phyloP scores from a whole-genome alignment of 2,888 invertebrate genomes.

The Phlogophora meticulosa region DNA sequence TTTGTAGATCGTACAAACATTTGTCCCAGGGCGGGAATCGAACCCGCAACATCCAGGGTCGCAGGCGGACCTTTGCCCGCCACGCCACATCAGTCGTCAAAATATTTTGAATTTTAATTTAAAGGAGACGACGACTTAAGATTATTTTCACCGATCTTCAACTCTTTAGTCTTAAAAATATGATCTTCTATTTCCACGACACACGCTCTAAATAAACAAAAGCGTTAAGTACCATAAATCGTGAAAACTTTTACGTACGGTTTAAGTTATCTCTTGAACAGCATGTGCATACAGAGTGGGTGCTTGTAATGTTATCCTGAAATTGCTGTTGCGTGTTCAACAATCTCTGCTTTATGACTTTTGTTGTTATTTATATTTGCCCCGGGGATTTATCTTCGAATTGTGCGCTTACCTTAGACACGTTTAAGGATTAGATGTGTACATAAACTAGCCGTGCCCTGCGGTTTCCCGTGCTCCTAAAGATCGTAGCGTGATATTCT shows the following conservation, averaged over 20 bases:
- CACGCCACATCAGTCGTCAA: too few species aligned
- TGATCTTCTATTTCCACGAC: conserved; percentile 25
- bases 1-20: too few species aligned
- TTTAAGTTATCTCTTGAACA: conserved; percentile 48
- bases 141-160: too few species aligned
- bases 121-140: too few species aligned
- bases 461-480: too few species aligned
- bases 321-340: conserved; percentile 51
- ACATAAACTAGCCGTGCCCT: too few species aligned
- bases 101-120: too few species aligned
- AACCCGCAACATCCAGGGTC: too few species aligned
- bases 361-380: conserved; percentile 51
- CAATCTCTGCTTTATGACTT: conserved; percentile 52
- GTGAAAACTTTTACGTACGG: conserved; percentile 49
- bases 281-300: conserved; percentile 46
- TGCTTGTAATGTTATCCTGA: conserved; percentile 50
- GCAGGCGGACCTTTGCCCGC: too few species aligned
- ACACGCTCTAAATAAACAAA: conserved; percentile 45
- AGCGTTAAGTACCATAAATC: conserved; percentile 52
- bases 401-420: not conserved
- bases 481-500: too few species aligned
- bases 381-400: conserved; percentile 25
- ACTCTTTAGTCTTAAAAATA: conserved; percentile 8
- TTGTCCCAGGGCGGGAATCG: too few species aligned
- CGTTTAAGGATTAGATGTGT: not conserved